phyloP scores from a whole-genome alignment of 1,140 invertebrate genomes.

The Lordiphosa collinella region DNA sequence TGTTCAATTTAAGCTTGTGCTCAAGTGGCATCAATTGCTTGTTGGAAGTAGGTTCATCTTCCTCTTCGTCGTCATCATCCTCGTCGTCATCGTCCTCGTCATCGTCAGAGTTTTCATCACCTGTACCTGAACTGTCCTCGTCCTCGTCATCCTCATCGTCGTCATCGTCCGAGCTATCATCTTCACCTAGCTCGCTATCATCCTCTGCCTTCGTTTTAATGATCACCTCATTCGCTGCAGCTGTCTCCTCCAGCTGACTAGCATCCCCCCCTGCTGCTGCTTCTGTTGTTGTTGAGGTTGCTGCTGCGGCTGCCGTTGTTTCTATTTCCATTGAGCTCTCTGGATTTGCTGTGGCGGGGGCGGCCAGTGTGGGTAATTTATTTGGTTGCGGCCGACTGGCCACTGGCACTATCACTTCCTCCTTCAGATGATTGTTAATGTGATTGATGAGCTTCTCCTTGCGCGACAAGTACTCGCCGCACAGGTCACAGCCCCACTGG shows the following conservation, averaged over 20 bases:
- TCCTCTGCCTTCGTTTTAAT: slow-evolving; percentile 28
- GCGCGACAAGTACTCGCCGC: slow-evolving; percentile 74
- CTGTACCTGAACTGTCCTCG: slow-evolving; percentile 13
- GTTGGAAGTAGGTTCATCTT: slow-evolving; percentile 11
- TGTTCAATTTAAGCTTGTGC: not conserved
- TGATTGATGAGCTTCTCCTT: slow-evolving; percentile 79
- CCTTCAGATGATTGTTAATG: slow-evolving; percentile 74
- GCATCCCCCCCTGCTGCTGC: not conserved
- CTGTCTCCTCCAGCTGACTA: not conserved
- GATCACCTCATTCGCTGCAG: slow-evolving; percentile 4
- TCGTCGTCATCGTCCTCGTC: slow-evolving; percentile 49
- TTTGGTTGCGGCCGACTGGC: slow-evolving; percentile 18
- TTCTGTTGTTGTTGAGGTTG: slow-evolving; percentile 3
- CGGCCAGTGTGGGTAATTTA: not conserved
- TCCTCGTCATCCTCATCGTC: slow-evolving; percentile 20
- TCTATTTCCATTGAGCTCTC: not conserved
- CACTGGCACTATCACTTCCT: slow-evolving; percentile 68
- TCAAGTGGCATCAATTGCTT: slow-evolving; percentile 21
- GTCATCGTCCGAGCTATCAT: slow-evolving; percentile 15
- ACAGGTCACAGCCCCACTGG: slow-evolving; percentile 79
- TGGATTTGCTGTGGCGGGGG: not conserved
- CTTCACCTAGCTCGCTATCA: slow-evolving; percentile 47
- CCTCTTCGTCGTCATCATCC: slow-evolving; percentile 32
- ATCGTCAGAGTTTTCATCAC: slow-evolving; percentile 19
- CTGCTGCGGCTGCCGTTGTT: not conserved